phyloP scores from a whole-genome alignment of 2,888 invertebrate genomes.

The Thera obeliscata region DNA sequence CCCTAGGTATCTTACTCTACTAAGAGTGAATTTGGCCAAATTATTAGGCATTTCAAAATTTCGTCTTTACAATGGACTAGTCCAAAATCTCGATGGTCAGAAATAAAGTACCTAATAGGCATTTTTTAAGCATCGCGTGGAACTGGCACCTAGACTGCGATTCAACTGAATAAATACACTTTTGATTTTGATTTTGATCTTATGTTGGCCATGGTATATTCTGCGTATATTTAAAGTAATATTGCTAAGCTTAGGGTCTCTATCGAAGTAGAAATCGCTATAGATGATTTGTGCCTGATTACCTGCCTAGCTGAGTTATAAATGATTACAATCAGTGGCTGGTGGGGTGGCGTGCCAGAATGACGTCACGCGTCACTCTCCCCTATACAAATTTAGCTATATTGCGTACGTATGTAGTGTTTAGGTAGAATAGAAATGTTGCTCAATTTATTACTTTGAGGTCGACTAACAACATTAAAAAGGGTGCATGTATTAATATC shows the following conservation, averaged over 20 bases:
- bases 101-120: no score
- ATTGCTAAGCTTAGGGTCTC: background rate
- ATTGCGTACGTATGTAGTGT: background rate
- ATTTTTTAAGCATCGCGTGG: no score
- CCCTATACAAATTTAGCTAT: constrained; percentile 24
- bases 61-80: no score
- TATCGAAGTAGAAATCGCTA: constrained; percentile 39
- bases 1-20: no score
- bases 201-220: background rate
- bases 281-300: constrained; percentile 10
- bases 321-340: constrained; percentile 65
- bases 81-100: no score
- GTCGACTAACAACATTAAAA: constrained; percentile 11
- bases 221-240: background rate
- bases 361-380: constrained; percentile 60
- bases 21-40: no score
- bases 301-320: constrained; percentile 56
- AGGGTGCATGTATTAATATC: constrained; percentile 14
- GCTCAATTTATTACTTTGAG: constrained; percentile 21
- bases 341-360: constrained; percentile 47
- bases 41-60: no score
- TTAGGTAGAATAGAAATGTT: constrained; percentile 15
- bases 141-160: no score
- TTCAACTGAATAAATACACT: no score
- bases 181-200: no score